Evolutionary conservation across 2,888 invertebrate genomes (phyloP).

Genomic region (Apodemia duryi): DNA sequence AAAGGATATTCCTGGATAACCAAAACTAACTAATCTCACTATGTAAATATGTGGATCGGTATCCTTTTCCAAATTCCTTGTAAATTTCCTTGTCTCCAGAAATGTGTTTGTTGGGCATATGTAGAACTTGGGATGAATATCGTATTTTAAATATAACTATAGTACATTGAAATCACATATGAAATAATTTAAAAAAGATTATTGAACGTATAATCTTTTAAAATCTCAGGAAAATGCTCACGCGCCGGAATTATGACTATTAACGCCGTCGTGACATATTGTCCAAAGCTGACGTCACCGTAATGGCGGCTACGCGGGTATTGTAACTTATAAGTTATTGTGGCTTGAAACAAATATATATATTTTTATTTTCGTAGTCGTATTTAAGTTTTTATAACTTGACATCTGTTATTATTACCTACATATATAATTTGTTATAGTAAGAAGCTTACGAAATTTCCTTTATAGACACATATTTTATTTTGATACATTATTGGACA

Average conservation of each 20-base stretch:
- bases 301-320: not conserved
- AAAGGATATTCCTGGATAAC: not conserved
- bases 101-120: conserved; percentile 42
- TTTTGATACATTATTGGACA: too few species aligned
- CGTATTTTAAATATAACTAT: conserved; percentile 4
- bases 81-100: conserved; percentile 36
- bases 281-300: not conserved
- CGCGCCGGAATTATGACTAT: not conserved
- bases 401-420: too few species aligned
- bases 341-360: too few species aligned
- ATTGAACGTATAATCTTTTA: not conserved
- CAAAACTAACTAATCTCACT: not conserved
- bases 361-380: too few species aligned
- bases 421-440: too few species aligned
- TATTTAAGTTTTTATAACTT: too few species aligned
- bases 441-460: too few species aligned
- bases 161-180: conserved; percentile 42
- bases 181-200: conserved; percentile 27
- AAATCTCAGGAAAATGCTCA: not conserved
- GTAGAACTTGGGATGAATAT: not conserved
- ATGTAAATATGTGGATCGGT: conserved; percentile 7
- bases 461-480: too few species aligned
- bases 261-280: not conserved
- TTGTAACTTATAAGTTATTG: too few species aligned
- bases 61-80: conserved; percentile 5